A percentile compares a stretch with the other conserved stretches of the same genome.
These are phyloP conservation scores for Nematolebias whitei DNA, from an alignment of 2,113 vertebrate genomes.

Conservation along the genomic window DNA sequence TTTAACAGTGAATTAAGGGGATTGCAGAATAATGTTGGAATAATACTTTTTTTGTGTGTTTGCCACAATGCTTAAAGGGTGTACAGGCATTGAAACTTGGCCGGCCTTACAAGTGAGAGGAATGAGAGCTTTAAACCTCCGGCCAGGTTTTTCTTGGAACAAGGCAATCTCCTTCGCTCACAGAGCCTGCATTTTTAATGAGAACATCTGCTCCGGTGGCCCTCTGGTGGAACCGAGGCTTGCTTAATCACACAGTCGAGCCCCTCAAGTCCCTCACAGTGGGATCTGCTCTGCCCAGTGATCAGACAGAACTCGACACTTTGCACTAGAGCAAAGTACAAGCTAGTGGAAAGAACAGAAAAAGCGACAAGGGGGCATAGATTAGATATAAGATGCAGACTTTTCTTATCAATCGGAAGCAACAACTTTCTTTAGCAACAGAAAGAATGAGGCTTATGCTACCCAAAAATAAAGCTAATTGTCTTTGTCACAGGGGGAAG, in stretches of 20 bases:
- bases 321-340: constrained; percentile 37
- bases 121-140: constrained; percentile 78
- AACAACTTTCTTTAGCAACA: constrained; percentile 33
- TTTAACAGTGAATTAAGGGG: constrained; percentile 41
- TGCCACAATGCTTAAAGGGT: constrained; percentile 63
- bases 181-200: constrained; percentile 89
- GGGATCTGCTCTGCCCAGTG: constrained; percentile 73
- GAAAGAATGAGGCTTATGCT: neutral
- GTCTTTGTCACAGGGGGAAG: constrained; percentile 22
- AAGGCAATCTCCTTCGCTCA: constrained; percentile 80
- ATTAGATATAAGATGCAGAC: constrained; percentile 37
- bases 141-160: constrained; percentile 77
- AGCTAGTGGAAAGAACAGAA: constrained; percentile 29
- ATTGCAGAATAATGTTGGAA: constrained; percentile 51
- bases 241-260: constrained; percentile 80
- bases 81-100: constrained; percentile 66
- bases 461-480: neutral
- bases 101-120: constrained; percentile 64
- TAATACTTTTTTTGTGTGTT: constrained; percentile 62
- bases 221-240: constrained; percentile 71
- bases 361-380: constrained; percentile 15
- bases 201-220: constrained; percentile 84
- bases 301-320: constrained; percentile 58
- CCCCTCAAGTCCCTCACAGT: constrained; percentile 69
- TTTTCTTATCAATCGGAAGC: constrained; percentile 23